Conservation (phyloP, 2,888 invertebrate species). For the Leucoptera coffeella region DNA sequence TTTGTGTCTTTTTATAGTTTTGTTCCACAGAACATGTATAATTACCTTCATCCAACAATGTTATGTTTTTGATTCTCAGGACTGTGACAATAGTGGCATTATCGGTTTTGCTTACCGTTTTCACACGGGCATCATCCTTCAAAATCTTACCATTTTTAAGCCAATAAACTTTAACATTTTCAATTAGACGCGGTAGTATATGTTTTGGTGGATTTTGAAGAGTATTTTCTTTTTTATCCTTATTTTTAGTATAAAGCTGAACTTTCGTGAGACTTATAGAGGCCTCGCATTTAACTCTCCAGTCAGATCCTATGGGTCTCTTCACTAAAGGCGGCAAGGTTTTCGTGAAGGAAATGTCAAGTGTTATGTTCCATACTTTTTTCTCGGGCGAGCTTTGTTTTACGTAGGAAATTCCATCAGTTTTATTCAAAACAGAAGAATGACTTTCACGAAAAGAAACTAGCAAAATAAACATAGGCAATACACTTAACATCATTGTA, state of each 20-base stretch:
- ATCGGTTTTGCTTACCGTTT: conserved; percentile 28
- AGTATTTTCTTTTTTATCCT: conserved; percentile 26
- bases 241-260: conserved; percentile 30
- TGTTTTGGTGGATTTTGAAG: conserved; percentile 33
- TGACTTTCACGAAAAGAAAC: too few relatives aligned
- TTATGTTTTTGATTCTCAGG: conserved; percentile 28
- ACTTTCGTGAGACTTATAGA: conserved; percentile 37
- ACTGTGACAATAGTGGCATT: conserved; percentile 33
- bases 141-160: conserved; percentile 25
- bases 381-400: conserved; percentile 29
- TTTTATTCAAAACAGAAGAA: too few relatives aligned
- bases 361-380: conserved; percentile 28
- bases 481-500: too few relatives aligned
- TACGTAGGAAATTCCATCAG: too few relatives aligned
- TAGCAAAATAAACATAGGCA: too few relatives aligned
- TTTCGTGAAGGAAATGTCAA: conserved; percentile 38
- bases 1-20: conserved; percentile 32
- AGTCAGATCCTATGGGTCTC: conserved; percentile 19
- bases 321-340: conserved; percentile 20
- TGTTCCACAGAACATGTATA: conserved; percentile 19
- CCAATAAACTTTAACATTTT: conserved; percentile 39
- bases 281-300: conserved; percentile 36
- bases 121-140: conserved; percentile 17
- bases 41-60: conserved; percentile 22
- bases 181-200: conserved; percentile 29